Conservation (phyloP, 1,140 invertebrate species). For the Lepidurus couesii region DNA sequence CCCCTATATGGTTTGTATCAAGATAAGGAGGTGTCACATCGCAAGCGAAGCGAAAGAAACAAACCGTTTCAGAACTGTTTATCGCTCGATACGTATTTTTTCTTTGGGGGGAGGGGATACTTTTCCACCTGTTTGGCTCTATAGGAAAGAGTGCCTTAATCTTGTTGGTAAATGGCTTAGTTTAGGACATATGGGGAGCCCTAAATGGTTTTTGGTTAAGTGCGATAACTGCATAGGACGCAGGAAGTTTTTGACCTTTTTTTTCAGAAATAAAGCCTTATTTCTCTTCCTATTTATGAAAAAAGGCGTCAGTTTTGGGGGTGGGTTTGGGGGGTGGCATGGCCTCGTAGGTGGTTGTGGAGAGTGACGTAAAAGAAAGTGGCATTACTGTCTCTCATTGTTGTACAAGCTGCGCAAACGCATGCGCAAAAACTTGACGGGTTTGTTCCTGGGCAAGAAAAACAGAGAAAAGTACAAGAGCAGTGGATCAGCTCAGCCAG, state of each 20-base stretch:
- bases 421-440: neutral
- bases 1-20: no score
- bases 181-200: no score
- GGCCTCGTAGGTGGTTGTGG: neutral
- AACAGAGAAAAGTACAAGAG: neutral
- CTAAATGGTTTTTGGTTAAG: no score
- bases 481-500: neutral
- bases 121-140: no score
- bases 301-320: neutral
- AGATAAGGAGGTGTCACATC: no score
- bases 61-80: no score
- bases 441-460: conserved; percentile 3
- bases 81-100: no score
- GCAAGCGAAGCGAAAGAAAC: no score
- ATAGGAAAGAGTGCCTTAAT: no score
- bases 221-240: no score
- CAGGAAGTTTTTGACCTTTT: neutral
- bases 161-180: no score
- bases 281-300: neutral
- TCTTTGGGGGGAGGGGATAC: no score
- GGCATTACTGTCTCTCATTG: neutral
- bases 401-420: neutral
- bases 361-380: conserved; percentile 1
- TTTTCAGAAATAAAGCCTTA: neutral
- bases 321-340: neutral